Conservation (phyloP, 2,113 vertebrate species). For the Panthera uncia region DNA sequence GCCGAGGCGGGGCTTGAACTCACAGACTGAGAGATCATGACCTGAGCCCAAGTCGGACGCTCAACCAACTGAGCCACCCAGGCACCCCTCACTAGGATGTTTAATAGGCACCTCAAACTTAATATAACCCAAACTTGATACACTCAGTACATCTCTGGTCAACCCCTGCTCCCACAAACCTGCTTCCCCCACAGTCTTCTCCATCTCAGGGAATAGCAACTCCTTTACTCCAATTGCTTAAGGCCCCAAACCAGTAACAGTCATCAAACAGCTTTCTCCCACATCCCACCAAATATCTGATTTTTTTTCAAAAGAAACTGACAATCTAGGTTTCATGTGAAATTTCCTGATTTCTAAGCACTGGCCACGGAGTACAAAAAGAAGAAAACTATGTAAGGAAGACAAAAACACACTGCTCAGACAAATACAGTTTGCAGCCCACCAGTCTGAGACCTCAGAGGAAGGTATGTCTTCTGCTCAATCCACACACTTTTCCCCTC, state of each 20-base stretch:
- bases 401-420: background rate
- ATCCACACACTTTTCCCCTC: rapidly evolving
- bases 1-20: no score
- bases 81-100: background rate
- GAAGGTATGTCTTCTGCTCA: background rate
- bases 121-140: background rate
- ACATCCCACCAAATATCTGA: background rate
- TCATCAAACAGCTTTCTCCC: background rate
- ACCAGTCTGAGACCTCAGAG: background rate
- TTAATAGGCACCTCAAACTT: background rate
- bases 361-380: background rate
- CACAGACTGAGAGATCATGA: no score
- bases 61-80: no score
- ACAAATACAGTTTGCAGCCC: background rate
- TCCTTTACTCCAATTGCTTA: background rate
- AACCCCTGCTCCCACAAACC: background rate
- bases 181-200: background rate
- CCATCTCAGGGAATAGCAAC: background rate
- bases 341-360: constrained; percentile 36
- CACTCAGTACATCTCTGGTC: background rate
- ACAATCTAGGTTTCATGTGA: background rate
- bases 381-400: background rate
- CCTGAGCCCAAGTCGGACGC: no score
- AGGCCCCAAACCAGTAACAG: background rate
- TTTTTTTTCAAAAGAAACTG: constrained; percentile 33